Evolutionary conservation across 2,888 invertebrate genomes (phyloP), one percentile per base, ranked within the genome.

Genomic region (Rotaria socialis): DNA sequence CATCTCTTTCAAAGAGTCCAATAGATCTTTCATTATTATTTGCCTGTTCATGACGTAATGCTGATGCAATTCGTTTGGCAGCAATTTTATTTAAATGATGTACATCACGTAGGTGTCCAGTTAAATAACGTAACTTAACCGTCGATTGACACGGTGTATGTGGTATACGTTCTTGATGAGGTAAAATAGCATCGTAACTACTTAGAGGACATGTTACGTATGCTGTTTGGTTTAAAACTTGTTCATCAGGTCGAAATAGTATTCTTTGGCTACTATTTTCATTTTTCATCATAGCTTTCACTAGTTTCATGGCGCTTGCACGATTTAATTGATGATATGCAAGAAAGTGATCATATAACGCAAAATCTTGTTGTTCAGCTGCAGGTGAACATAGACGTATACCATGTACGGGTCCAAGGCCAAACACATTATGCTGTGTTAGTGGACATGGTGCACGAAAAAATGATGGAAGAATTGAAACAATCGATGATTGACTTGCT

Each of bases 91-190:
- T 67, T 67, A 67, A 35, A 67, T 67, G 67, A 35, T 67, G 67
- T 35, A 67, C 67, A 67, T 67, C 67, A 35, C 67, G 67, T 67
- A 67, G 24, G 35, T 67, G 67, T 19, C 67, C 67, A 67, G 67
- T 67, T 67, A 67, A 67, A 67, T 67, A 67, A 35, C 67, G 67
- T 67, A 67, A 35, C 35, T 67, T 67, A 67, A 67, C 67, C 7
- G 67, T 67, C 24, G 67, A 67, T 67, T 67, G 67, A 41, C 67
- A 67, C 19, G 67, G 67, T 35, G 67, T 67, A 35, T 67, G 67
- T 67, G 67, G 67, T 35, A 67, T 67, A 67, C 67, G 67, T 67
- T 67, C 67, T 67, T 67, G 67, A 35, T 67, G 67, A 19, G 67
- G 67, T 35, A 67, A 35, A 27, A 67, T 16, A 67, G 67, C 67